Conservation (phyloP, 2,113 vertebrate species). For the Oncorhynchus tshawytscha region DNA sequence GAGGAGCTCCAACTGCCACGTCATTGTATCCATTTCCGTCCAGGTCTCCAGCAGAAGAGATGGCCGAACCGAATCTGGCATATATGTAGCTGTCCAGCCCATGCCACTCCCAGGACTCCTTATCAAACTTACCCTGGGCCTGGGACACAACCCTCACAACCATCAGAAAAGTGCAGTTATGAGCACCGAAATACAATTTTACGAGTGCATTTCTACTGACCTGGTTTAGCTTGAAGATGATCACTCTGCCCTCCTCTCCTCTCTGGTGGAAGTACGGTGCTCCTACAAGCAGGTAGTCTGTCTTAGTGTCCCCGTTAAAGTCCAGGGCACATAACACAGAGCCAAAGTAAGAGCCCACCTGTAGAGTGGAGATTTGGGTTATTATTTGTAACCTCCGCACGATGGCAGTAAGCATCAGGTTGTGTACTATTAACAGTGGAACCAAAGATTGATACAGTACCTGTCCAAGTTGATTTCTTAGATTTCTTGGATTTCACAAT, state of each 20-base stretch:
- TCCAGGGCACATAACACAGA: neutral
- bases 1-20: slow-evolving; percentile 72
- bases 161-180: neutral
- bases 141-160: neutral
- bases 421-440: no score
- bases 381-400: no score
- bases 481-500: no score
- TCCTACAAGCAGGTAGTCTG: slow-evolving; percentile 4
- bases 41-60: slow-evolving; percentile 70
- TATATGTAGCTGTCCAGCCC: slow-evolving; percentile 40
- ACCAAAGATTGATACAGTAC: no score
- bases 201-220: neutral
- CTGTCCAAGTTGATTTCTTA: no score
- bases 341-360: slow-evolving; percentile 2
- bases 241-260: slow-evolving; percentile 5
- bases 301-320: neutral
- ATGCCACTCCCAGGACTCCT: slow-evolving; percentile 46
- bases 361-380: neutral
- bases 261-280: neutral
- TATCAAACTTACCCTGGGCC: neutral
- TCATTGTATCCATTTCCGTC: slow-evolving; percentile 68
- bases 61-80: slow-evolving; percentile 75
- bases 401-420: no score
- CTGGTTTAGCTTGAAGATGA: neutral
- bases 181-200: neutral